Evolutionary conservation across 2,888 invertebrate genomes (phyloP).

Genomic region (Ligdia adustata): DNA sequence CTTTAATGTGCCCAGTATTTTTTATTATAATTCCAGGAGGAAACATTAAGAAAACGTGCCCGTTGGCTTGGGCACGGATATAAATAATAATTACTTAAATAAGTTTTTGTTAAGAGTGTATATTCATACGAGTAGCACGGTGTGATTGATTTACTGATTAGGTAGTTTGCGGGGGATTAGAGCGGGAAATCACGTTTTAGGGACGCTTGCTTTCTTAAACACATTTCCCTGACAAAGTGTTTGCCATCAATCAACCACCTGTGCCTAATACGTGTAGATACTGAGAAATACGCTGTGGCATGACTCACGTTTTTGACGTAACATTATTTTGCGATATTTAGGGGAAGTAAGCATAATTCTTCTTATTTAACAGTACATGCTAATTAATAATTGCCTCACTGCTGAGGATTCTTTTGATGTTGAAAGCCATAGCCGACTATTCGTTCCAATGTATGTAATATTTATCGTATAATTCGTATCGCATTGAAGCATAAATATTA

Average conservation of each 20-base stretch:
- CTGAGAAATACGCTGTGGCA: too few relatives aligned
- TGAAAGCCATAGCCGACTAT: too few relatives aligned
- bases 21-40: slow-evolving; percentile 23
- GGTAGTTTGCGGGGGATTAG: slow-evolving; percentile 13
- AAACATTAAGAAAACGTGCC: slow-evolving; percentile 23
- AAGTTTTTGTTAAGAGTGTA: slow-evolving; percentile 11
- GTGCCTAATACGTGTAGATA: too few relatives aligned
- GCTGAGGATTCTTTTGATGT: too few relatives aligned
- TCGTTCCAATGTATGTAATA: too few relatives aligned
- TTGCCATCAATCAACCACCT: slow-evolving; percentile 26
- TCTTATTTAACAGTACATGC: too few relatives aligned
- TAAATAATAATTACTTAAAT: slow-evolving; percentile 22
- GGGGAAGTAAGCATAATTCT: too few relatives aligned
- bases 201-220: slow-evolving; percentile 13
- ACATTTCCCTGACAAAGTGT: slow-evolving; percentile 19
- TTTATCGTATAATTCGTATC: too few relatives aligned
- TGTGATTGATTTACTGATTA: slow-evolving; percentile 26
- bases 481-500: too few relatives aligned
- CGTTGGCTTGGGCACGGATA: slow-evolving; percentile 1
- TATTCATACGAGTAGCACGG: slow-evolving; percentile 7
- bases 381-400: too few relatives aligned
- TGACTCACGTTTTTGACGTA: too few relatives aligned
- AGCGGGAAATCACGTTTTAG: slow-evolving; percentile 27
- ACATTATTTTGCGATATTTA: too few relatives aligned
- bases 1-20: slow-evolving; percentile 36